Conservation (phyloP, 1,140 invertebrate genomes). For the Zaprionus tsacasi region DNA sequence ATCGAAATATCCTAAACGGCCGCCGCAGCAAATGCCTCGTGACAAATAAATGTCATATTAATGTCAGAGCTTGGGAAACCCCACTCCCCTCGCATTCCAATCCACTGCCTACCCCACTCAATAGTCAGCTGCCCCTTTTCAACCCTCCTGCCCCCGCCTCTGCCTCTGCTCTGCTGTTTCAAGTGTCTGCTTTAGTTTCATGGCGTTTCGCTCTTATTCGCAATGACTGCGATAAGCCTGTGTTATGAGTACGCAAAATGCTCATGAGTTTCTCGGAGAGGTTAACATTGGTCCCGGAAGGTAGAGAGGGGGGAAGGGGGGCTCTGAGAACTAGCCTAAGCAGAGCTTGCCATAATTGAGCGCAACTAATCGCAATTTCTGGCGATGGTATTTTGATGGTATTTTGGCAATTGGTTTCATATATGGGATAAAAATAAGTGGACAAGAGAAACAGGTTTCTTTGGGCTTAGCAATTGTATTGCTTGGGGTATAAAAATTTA, state of each 20-base stretch:
- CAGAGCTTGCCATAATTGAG: constrained; percentile 28
- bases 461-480: not conserved
- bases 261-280: constrained; percentile 2
- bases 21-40: constrained; percentile 56
- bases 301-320: not conserved
- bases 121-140: not conserved
- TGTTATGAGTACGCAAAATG: constrained; percentile 48
- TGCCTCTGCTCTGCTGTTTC: not conserved
- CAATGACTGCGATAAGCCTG: constrained; percentile 64
- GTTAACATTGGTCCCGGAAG: constrained; percentile 4
- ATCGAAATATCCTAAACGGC: constrained; percentile 54
- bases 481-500: no score
- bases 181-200: constrained; percentile 46
- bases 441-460: not conserved
- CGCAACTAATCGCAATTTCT: constrained; percentile 32
- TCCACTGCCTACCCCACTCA: constrained; percentile 4
- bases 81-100: constrained; percentile 54
- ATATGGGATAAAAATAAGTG: not conserved
- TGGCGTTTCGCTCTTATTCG: constrained; percentile 55
- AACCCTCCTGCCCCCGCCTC: not conserved
- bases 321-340: not conserved
- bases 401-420: constrained; percentile 1
- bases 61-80: constrained; percentile 59
- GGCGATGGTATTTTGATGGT: not conserved
- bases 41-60: constrained; percentile 83